Evolutionary conservation across 30 jellyfish, hydroid and myxozoan species (phyloP).

Genomic region (Sanderia malayensis): DNA sequence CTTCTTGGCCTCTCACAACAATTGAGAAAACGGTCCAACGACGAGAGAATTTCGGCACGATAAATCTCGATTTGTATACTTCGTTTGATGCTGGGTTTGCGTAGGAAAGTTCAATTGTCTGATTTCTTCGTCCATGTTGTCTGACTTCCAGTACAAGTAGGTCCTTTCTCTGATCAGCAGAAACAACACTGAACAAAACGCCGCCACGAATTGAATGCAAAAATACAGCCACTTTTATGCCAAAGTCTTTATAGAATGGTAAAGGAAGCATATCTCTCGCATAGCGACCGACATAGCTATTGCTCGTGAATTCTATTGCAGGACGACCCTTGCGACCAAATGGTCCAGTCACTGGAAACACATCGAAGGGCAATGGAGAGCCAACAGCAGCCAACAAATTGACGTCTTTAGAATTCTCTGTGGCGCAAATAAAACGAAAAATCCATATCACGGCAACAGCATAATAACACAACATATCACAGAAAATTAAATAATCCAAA

Average conservation of each 20-base stretch:
- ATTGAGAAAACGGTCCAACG: constrained; percentile 82
- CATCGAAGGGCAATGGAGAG: constrained; percentile 85
- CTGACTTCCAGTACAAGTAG: constrained; percentile 41
- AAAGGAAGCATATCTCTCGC: constrained; percentile 72
- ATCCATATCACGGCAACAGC: neutral
- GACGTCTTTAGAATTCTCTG: constrained; percentile 62
- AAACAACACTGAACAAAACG: constrained; percentile 59
- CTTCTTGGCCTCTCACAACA: constrained; percentile 46
- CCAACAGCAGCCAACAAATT: constrained; percentile 89
- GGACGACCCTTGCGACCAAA: constrained; percentile 78
- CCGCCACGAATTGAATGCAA: constrained; percentile 63
- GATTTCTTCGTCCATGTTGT: constrained; percentile 28
- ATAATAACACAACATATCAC: constrained; percentile 23
- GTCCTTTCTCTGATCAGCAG: constrained; percentile 59
- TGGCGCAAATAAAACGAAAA: constrained; percentile 25
- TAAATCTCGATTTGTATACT: constrained; percentile 42
- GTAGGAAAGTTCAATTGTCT: constrained; percentile 53
- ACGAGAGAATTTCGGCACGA: constrained; percentile 55
- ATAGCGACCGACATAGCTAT: constrained; percentile 88
- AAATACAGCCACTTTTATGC: constrained; percentile 64
- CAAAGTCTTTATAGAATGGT: constrained; percentile 68
- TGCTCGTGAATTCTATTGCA: constrained; percentile 70
- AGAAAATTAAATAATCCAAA: neutral
- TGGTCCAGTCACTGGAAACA: constrained; percentile 79
- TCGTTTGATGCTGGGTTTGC: constrained; percentile 33